Evolutionary conservation across 2,797 vertebrate genomes (phyloP), one percentile per base, ranked within the genome.

Genomic region (Myioborus melanocephalus): DNA sequence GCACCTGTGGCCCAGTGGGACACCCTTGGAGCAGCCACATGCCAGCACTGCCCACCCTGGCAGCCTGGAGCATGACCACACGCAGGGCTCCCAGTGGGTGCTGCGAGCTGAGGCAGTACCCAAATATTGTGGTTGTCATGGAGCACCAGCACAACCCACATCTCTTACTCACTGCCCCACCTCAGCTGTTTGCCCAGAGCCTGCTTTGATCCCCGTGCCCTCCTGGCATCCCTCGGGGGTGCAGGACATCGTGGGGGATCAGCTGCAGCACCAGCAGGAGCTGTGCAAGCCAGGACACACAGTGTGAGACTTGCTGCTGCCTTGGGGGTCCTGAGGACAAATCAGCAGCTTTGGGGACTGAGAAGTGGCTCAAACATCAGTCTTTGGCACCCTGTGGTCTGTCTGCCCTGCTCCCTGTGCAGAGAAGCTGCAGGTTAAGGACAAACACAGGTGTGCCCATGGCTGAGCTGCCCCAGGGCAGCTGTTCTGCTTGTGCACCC

Each of bases 111-210:
- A 89, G 89, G 78, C 85, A 76, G 83, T 63, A 47, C 85, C 92
- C 94, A 95, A 96, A 95, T 93, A 94, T 91, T 95, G 55, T 87
- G 59, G 85, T 96, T 96, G 85, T 71, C 90, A 93, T 76, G 94
- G 90, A 79, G 60, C 46, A 39, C 46, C 8, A 6, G 3, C 59
- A 72, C 59, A 93, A 35, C 6, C 66, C 90, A 69, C 79, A 72
- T 28, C 82, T 30, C 66, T 84, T 93, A 91, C 78, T 94, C 92
- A 91, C 4, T 2, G 61, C 84, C 70, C 70, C 92, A 93, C 84
- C 94, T 87, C 88, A 76, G 85, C 85, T 75, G 32, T 60, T 94
- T 44, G 37, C 84, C 53, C 70, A 73, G 52, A 41, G 76, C 59
- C n/a, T 0, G 17, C 72, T 76, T 37, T 6, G 6, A 28, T 24